phyloP scores from a whole-genome alignment of 2,797 vertebrate species.

The Decapterus maruadsi region DNA sequence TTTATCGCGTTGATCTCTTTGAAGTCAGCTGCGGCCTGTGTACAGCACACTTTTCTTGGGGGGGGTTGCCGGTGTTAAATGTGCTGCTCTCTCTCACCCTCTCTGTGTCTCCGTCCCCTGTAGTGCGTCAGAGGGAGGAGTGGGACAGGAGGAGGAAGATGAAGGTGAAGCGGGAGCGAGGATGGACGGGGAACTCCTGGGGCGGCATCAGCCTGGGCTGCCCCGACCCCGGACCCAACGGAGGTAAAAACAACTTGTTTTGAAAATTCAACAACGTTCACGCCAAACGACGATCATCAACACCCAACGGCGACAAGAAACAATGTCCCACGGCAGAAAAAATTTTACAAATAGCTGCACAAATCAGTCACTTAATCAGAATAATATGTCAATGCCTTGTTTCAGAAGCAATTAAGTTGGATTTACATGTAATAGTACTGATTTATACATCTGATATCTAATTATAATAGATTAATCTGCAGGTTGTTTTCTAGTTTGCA shows the following conservation, averaged over 20 bases:
- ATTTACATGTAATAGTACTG: not conserved
- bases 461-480: no score
- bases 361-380: not conserved
- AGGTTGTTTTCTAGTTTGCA: no score
- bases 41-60: no score
- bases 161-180: slow-evolving; percentile 90
- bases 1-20: not conserved
- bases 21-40: not conserved
- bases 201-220: slow-evolving; percentile 91
- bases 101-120: slow-evolving; percentile 23
- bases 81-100: not conserved
- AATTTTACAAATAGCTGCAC: no score
- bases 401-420: not conserved
- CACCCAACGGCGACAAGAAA: no score
- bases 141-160: slow-evolving; percentile 89
- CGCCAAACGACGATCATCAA: no score
- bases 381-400: not conserved
- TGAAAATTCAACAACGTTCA: no score
- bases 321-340: no score
- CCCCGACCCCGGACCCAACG: slow-evolving; percentile 92
- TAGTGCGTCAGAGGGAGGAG: slow-evolving; percentile 87
- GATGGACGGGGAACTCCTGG: slow-evolving; percentile 94
- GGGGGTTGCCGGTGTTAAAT: not conserved
- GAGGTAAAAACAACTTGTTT: slow-evolving; percentile 83
- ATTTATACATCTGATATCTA: not conserved